Conservation (phyloP, 2,797 vertebrate species). For the Okamejei kenojei region DNA sequence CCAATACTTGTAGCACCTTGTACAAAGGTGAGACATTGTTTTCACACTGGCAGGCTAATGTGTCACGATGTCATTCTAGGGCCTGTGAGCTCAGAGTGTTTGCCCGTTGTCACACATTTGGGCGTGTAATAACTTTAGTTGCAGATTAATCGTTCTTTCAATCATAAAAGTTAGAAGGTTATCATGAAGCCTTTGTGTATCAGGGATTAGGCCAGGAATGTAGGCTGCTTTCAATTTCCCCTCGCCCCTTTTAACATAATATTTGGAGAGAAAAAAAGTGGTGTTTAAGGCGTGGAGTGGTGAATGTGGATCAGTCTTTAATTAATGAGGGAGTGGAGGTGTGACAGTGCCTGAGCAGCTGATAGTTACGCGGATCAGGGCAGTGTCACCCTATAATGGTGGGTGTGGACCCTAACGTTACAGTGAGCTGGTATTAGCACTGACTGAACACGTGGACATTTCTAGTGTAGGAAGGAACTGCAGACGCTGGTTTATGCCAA, state of each 20-base stretch:
- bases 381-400: conserved; percentile 62
- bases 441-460: conserved; percentile 52
- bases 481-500: too few relatives aligned
- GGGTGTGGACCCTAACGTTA: conserved; percentile 61
- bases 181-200: neutral
- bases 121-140: neutral
- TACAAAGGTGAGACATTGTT: neutral
- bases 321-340: conserved; percentile 42
- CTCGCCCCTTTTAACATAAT: conserved; percentile 13
- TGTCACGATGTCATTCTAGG: neutral
- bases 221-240: conserved; percentile 24
- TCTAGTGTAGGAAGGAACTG: conserved; percentile 51
- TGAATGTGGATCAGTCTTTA: conserved; percentile 45
- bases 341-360: conserved; percentile 50
- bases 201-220: neutral
- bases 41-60: neutral
- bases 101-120: neutral
- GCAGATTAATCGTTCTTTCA: neutral
- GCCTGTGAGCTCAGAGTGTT: neutral
- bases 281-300: conserved; percentile 32
- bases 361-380: conserved; percentile 52
- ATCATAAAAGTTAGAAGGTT: neutral
- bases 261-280: conserved; percentile 43
- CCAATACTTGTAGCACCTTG: too few relatives aligned
- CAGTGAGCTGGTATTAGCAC: conserved; percentile 55